Evolutionary conservation across 1,140 invertebrate genomes (phyloP), one percentile per base, ranked within the genome.

Genomic region (Eueides isabella): DNA sequence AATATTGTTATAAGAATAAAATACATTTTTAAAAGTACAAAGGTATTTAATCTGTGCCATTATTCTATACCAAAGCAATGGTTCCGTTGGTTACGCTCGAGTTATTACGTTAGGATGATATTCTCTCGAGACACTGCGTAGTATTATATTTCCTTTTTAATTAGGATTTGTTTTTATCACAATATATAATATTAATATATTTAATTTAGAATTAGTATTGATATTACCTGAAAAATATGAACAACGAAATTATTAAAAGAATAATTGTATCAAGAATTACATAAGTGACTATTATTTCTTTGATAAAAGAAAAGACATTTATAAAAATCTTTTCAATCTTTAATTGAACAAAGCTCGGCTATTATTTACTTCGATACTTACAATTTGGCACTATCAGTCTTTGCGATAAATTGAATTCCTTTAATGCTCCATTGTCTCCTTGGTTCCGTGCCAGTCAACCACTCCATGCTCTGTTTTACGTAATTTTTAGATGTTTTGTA

Each of bases 331-430:
- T 26, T 68, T 23, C 11, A 68, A 74, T 62, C 23, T 55, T 67
- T 74, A 70, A 74, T 74, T 70, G 73, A 74, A 70, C 67, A 75
- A 67, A 75, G 73, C 73, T 61, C 55, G 35, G 44, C 67, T 61
- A 48, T 71, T 75, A 70, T 65, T 64, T 75, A 75, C 67, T 61
- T 68, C 70, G 35, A 41, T 62, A 69, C 75, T 77, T 70, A 77
- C 75, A 72, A 73, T 61, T 77, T 77, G 75, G 75, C 75, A 77
- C 75, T 70, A 77, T 67, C 71, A 71, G 48, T 65, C 73, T 71
- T 75, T 62, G 64, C 62, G 61, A 61, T 63, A 70, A 73, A 77
- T 73, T 77, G 67, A 73, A 71, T 76, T 77, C 71, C 28, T 77
- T 33, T 67, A 70, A 67, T 67, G 63, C 75, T 72, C 74, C 44